Percentiles rank a stretch among this genome's conserved stretches.
Conservation (phyloP, 2,888 invertebrate species). For the Acleris literana region DNA sequence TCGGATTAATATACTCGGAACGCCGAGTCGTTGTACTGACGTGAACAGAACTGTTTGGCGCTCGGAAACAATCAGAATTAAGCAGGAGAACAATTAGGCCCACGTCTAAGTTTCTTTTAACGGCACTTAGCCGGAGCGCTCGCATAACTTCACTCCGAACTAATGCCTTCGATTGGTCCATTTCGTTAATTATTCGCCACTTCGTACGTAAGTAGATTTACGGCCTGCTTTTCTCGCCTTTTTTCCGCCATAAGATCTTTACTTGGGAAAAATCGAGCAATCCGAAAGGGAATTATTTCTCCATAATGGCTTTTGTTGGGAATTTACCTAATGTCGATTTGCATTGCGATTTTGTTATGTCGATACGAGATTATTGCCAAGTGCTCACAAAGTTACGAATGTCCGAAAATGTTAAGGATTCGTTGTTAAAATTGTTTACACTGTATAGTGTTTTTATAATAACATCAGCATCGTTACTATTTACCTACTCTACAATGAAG, state of each 20-base stretch:
- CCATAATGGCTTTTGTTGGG: conserved; percentile 66
- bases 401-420: too few relatives aligned
- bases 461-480: too few relatives aligned
- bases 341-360: conserved; percentile 55
- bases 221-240: conserved; percentile 68
- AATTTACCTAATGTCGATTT: conserved; percentile 61
- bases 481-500: too few relatives aligned
- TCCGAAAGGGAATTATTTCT: conserved; percentile 53
- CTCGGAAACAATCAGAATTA: conserved; percentile 80
- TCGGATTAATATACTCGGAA: conserved; percentile 79
- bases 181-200: conserved; percentile 84
- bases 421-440: too few relatives aligned
- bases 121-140: conserved; percentile 75
- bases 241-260: conserved; percentile 59
- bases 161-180: conserved; percentile 82
- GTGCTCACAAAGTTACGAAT: too few relatives aligned
- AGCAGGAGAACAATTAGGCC: conserved; percentile 76
- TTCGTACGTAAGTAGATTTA: conserved; percentile 83
- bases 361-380: neutral
- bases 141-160: conserved; percentile 78
- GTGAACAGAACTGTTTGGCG: conserved; percentile 72
- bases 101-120: conserved; percentile 82
- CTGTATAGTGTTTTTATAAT: too few relatives aligned
- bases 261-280: conserved; percentile 41
- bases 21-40: conserved; percentile 67